phyloP scores from a whole-genome alignment of 1,140 invertebrate genomes.

The Drosophila santomea region DNA sequence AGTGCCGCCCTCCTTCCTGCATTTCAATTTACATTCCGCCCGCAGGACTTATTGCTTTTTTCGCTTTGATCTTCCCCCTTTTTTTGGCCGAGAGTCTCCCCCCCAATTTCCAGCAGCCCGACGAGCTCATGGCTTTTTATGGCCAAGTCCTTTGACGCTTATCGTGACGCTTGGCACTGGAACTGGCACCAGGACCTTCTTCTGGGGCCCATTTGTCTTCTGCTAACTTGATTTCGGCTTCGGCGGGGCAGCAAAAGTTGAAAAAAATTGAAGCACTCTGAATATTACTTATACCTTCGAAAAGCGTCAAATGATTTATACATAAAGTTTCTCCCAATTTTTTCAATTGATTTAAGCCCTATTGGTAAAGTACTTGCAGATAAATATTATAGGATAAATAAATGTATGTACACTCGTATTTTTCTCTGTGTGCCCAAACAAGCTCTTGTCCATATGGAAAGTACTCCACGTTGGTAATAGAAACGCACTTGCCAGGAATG shows the following conservation, averaged over 20 bases:
- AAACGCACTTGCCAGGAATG: constrained; percentile 47
- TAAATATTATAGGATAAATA: background rate
- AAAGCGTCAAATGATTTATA: too few species aligned
- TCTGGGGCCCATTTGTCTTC: constrained; percentile 54
- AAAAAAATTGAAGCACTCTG: background rate
- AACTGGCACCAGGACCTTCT: constrained; percentile 23
- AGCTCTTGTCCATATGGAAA: constrained; percentile 37
- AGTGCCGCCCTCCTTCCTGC: constrained; percentile 28
- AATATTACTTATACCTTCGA: background rate
- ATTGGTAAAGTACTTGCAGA: background rate
- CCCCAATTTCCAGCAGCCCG: background rate
- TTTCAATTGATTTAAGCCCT: too few species aligned
- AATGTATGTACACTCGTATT: background rate
- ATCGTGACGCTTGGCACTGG: constrained; percentile 53
- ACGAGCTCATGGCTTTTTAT: constrained; percentile 32
- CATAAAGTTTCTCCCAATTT: too few species aligned
- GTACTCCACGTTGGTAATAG: constrained; percentile 45
- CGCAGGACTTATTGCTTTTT: constrained; percentile 76
- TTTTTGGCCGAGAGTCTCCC: constrained; percentile 7
- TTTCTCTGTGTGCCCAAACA: constrained; percentile 2
- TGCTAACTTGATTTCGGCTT: constrained; percentile 60
- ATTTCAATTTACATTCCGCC: constrained; percentile 77
- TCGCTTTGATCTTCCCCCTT: constrained; percentile 64
- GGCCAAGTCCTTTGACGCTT: constrained; percentile 75
- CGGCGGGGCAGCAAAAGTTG: background rate